Base-by-base conservation (phyloP, 2,888 invertebrate species). In the Psylliodes chrysocephalus region DNA sequence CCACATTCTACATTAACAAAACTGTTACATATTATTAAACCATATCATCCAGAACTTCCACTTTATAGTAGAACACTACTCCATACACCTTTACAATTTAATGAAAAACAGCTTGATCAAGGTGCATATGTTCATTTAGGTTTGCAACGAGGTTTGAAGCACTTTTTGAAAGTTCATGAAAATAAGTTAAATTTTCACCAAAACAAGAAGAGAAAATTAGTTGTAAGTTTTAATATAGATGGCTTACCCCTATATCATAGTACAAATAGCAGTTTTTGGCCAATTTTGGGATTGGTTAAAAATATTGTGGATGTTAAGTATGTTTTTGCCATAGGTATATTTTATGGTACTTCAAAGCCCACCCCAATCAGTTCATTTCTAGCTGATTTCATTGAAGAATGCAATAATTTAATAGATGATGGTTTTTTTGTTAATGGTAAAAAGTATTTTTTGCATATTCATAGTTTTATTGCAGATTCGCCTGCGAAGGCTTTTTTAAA, bases 401-500 rank as follows among this genome's bases (percentile, higher is more conserved):
- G 61, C 15, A 49, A 7, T 28, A 5, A 17, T 51, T 57, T 64
- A 51, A 38, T 46, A 12, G 19, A 52, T 18, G 17, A 61, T 12
- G 53, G 55, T 28, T 47, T 67, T 17, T 12, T 28, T 22, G 15
- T 40, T 38, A 49, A 47, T 14, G 46, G 54, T 51, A 46, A 46
- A 53, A 30, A 22, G 6, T 64, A 47, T 60, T n/a, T 10, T 19
- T 22, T 54, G n/a, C 15, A 47, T 42, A 54, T 64, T 8, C 25
- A 53, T 25, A 60, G 46, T 59, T 60, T 64, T 46, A 52, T 60
- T 35, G 56, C 56, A 42, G 61, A 65, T 62, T 49, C 61, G 38
- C 66, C 63, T n/a, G 66, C 60, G 8, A 60, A 35, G 17, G 57
- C 63, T 17, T 63, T 63, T 60, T 14, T 67, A 14, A 67, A 67